Evolutionary conservation across 2,797 vertebrate genomes (phyloP).

Genomic region (Manis javanica): DNA sequence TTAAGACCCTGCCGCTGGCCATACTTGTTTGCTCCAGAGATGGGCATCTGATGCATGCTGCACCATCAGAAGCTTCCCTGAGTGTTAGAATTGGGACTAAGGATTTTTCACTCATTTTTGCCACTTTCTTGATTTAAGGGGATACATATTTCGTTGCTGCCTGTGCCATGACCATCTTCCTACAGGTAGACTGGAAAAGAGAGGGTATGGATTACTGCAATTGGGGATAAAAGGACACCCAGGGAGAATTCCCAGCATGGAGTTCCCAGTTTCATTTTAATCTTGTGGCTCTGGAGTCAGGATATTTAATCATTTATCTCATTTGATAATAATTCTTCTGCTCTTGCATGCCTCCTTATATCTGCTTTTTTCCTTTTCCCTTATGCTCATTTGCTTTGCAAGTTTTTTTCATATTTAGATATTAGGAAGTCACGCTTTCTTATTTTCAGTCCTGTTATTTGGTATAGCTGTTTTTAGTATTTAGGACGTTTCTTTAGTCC

Average conservation of each 20-base stretch:
- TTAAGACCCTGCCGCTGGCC: not conserved
- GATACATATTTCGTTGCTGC: not conserved
- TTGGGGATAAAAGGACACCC: not conserved
- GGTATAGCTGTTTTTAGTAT: no score
- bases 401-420: slow-evolving; percentile 4
- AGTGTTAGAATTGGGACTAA: not conserved
- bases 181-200: not conserved
- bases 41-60: not conserved
- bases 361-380: not conserved
- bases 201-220: not conserved
- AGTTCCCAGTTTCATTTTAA: not conserved
- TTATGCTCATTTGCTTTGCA: slow-evolving; percentile 7
- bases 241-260: not conserved
- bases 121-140: not conserved
- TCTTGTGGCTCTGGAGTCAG: not conserved
- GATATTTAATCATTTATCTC: not conserved
- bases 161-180: not conserved
- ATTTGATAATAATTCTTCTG: not conserved
- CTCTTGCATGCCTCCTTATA: not conserved
- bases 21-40: not conserved
- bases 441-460: not conserved
- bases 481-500: no score
- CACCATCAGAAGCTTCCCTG: not conserved
- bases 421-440: not conserved
- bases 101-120: not conserved